phyloP scores from a whole-genome alignment of 2,797 vertebrate genomes.

The Acanthopagrus latus region DNA sequence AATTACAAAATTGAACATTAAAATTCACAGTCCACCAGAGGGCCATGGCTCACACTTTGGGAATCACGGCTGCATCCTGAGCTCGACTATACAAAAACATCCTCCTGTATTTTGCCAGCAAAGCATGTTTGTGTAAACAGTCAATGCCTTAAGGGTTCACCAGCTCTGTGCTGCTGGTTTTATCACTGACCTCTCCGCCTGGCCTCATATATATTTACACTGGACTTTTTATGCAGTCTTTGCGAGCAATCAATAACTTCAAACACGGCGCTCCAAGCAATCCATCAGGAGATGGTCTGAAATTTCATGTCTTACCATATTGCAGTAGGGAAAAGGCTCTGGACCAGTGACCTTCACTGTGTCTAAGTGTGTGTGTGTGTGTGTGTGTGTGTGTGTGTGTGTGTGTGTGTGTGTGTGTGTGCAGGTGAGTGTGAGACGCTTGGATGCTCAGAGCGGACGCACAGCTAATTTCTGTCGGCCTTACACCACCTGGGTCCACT shows the following conservation, averaged over 20 bases:
- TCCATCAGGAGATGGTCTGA: conserved; percentile 11
- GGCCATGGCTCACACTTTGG: no score
- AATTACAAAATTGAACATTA: no score
- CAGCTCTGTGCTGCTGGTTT: not conserved
- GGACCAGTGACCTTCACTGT: conserved; percentile 49
- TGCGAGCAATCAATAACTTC: conserved; percentile 33
- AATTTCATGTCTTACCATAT: conserved; percentile 13
- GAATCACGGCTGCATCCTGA: no score
- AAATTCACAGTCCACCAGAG: no score
- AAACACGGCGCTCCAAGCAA: conserved; percentile 13
- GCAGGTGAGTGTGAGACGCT: conserved; percentile 30
- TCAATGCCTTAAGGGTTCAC: not conserved
- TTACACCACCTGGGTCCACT: conserved; percentile 58
- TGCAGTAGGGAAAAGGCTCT: conserved; percentile 15
- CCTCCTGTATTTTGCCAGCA: not conserved
- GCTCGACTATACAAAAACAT: not conserved
- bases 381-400: conserved; percentile 29
- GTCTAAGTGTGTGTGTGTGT: conserved; percentile 12
- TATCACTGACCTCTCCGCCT: conserved; percentile 7
- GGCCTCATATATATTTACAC: conserved; percentile 11
- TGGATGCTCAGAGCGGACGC: conserved; percentile 4
- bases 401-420: conserved; percentile 21
- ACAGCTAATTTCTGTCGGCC: conserved; percentile 55
- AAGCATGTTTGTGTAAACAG: not conserved
- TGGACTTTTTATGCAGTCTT: conserved; percentile 25